A percentile compares a stretch with the other conserved stretches of the same genome.
Conservation (phyloP, 2,888 invertebrate species). For the Pseudeuparius sepicola region DNA sequence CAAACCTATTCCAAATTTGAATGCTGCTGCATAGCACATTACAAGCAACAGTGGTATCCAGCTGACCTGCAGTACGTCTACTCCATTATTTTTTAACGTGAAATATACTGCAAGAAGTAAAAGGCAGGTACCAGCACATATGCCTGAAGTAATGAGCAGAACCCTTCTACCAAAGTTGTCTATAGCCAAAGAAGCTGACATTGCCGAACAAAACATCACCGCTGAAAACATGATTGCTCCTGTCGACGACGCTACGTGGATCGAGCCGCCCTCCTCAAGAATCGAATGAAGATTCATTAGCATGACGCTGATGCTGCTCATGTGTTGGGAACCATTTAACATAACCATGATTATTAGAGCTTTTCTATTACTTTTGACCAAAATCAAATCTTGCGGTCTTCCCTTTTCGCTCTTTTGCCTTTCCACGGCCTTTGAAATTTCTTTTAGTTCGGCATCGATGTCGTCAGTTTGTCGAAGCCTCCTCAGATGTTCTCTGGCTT, state of each 20-base stretch:
- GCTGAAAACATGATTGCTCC: conserved; percentile 37
- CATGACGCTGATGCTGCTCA: conserved; percentile 38
- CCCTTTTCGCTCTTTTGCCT: conserved; percentile 34
- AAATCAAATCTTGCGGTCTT: conserved; percentile 33
- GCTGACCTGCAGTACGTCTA: conserved; percentile 29
- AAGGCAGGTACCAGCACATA: conserved; percentile 34
- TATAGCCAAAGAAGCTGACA: conserved; percentile 33
- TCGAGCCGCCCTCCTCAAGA: conserved; percentile 33
- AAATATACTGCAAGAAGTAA: conserved; percentile 35
- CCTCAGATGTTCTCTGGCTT: conserved; percentile 31
- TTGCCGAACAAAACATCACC: conserved; percentile 34
- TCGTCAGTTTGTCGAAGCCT: conserved; percentile 30
- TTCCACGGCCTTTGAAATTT: conserved; percentile 33
- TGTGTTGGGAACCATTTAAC: conserved; percentile 36
- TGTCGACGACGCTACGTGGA: conserved; percentile 29
- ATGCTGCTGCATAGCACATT: conserved; percentile 35
- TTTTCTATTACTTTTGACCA: conserved; percentile 35
- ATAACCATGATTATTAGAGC: conserved; percentile 37
- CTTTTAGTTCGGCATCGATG: conserved; percentile 33
- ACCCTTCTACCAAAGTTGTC: conserved; percentile 36
- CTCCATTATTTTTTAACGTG: conserved; percentile 29
- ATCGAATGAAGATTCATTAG: conserved; percentile 38
- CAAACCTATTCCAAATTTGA: conserved; percentile 36
- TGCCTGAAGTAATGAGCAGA: conserved; percentile 32
- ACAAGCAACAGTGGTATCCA: conserved; percentile 31